phyloP scores from a whole-genome alignment of 2,888 invertebrate genomes.

The Polymixis flavicincta region DNA sequence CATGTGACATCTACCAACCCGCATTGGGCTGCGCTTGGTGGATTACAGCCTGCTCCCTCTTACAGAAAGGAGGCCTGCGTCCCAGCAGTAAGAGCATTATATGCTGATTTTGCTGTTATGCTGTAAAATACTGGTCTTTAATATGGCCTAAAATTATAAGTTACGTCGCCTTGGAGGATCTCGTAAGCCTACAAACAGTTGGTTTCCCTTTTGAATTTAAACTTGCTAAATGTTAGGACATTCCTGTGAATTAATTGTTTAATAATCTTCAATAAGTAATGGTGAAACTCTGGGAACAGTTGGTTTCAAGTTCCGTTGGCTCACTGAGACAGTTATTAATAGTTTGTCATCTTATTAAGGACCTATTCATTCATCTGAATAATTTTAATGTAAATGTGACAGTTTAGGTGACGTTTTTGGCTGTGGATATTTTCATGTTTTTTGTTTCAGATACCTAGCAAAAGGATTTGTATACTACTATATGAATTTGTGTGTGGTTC shows the following conservation, averaged over 20 bases:
- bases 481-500: too few relatives aligned
- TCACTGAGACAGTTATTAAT: neutral
- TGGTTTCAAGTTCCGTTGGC: neutral
- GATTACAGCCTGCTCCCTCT: too few relatives aligned
- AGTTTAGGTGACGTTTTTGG: too few relatives aligned
- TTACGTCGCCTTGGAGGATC: neutral
- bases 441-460: too few relatives aligned
- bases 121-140: neutral
- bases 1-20: too few relatives aligned
- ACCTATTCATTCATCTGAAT: neutral
- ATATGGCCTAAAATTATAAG: neutral
- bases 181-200: neutral
- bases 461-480: neutral
- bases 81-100: too few relatives aligned
- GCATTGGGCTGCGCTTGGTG: too few relatives aligned
- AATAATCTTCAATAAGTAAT: slow-evolving; percentile 34
- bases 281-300: slow-evolving; percentile 10
- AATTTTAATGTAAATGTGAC: neutral
- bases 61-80: too few relatives aligned
- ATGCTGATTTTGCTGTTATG: too few relatives aligned
- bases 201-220: neutral
- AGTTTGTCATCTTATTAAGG: slow-evolving; percentile 1
- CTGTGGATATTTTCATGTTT: too few relatives aligned
- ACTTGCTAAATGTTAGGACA: slow-evolving; percentile 1
- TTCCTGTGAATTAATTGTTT: slow-evolving; percentile 15